Evolutionary conservation across 1,140 invertebrate species (phyloP), one percentile per base, ranked within the genome.

Genomic region (Musca domestica): DNA sequence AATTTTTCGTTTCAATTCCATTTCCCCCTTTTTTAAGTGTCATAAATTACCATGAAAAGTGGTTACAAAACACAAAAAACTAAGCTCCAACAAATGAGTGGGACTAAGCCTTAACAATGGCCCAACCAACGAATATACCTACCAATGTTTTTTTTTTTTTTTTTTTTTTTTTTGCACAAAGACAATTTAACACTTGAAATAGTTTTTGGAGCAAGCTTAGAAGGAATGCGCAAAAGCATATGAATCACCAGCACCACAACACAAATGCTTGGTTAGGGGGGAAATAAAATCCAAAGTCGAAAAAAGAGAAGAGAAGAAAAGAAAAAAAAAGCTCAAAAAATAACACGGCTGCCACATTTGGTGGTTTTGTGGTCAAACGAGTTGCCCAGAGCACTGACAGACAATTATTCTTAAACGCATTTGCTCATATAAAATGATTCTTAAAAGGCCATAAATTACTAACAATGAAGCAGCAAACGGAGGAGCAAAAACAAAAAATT

Each of bases 331-430:
- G 3, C 27, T 4, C 9, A 30, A 30, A 9, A 30, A 30, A 30
- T 41, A 41, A 41, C 34, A 41, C 34, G 34, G 34, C 34, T 41
- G 34, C 34, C 34, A 41, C 34, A 41, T 41, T 41, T 19, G 52
- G 52, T 34, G 34, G 34, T 34, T 61, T 61, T 61, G n/a, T 19
- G 34, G 56, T 61, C 56, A 61, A 61, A 61, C 56, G 34, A 61
- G 27, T 34, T 61, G 56, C 56, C 56, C 27, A 61, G 41, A 34
- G 56, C 56, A 61, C 34, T 61, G 56, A 61, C 56, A 61, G 56
- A 61, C 56, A 61, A 61, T 61, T 61, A 41, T 61, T 61, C 56
- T 61, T 61, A 61, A 61, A 61, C 56, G 56, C 56, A 61, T 61
- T 61, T 61, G 56, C 30, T 61, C 56, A 30, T 34, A 61, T 61